These are phyloP conservation scores for Athalia rosae DNA, from an alignment of 2,888 invertebrate species.

Conservation along the genomic window DNA sequence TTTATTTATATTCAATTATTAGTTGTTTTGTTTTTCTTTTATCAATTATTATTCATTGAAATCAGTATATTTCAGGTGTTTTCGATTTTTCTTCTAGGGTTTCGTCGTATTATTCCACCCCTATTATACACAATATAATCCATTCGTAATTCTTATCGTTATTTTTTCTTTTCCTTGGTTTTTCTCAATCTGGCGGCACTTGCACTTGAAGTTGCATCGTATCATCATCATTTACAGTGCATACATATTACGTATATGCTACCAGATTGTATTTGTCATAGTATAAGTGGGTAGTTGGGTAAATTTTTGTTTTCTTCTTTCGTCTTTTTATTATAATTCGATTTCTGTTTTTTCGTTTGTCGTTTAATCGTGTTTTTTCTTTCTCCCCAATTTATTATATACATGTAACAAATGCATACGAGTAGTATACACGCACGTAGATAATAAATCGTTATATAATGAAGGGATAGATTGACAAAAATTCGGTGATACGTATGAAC, in stretches of 20 bases:
- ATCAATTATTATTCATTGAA: conserved; percentile 30
- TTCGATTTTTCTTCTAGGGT: conserved; percentile 42
- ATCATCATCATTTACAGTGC: neutral
- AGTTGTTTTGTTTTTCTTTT: conserved; percentile 52
- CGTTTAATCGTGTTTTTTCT: neutral
- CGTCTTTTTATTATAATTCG: too few relatives aligned
- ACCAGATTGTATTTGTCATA: neutral
- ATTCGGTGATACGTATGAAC: conserved; percentile 57
- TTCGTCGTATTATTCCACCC: neutral
- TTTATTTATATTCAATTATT: conserved; percentile 46
- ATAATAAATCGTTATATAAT: conserved; percentile 41
- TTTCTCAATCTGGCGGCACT: conserved; percentile 49
- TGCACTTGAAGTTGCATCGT: neutral
- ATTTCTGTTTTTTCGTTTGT: too few relatives aligned
- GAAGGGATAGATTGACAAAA: conserved; percentile 56
- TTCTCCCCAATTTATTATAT: neutral
- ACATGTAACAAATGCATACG: too few relatives aligned
- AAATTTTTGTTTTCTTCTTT: too few relatives aligned
- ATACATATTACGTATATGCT: too few relatives aligned
- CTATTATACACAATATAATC: conserved; percentile 1
- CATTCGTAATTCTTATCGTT: neutral
- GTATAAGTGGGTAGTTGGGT: too few relatives aligned
- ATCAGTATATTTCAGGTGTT: conserved; percentile 42
- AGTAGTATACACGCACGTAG: neutral
- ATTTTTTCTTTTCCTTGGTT: conserved; percentile 36